These are phyloP conservation scores for Gallinago media DNA, from an alignment of 2,113 vertebrate genomes.

Conservation along the genomic window DNA sequence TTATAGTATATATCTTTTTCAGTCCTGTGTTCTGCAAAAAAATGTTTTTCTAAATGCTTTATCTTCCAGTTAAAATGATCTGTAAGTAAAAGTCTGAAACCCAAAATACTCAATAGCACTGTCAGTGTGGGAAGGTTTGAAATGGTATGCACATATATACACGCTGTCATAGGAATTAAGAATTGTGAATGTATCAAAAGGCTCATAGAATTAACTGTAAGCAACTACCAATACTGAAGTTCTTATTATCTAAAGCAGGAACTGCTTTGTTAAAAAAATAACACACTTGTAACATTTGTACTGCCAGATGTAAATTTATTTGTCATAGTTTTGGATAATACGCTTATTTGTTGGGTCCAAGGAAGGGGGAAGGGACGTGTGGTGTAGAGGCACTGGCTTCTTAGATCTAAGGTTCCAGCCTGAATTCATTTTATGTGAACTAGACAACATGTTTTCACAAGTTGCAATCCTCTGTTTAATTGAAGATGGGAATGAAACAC, in stretches of 20 bases:
- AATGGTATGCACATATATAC: not conserved
- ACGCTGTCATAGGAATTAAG: not conserved
- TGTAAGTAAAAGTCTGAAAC: not conserved
- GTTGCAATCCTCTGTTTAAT: not conserved
- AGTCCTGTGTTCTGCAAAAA: not conserved
- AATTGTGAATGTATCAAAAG: not conserved
- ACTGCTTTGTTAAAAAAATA: not conserved
- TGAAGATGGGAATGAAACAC: not conserved
- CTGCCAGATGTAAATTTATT: slow-evolving; percentile 6
- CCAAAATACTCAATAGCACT: not conserved
- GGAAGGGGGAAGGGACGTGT: not conserved
- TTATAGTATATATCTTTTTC: not conserved
- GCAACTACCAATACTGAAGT: not conserved
- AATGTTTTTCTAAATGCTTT: not conserved
- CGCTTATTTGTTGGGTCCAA: not conserved
- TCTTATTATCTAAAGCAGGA: not conserved
- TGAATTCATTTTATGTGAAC: not conserved
- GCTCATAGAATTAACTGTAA: not conserved
- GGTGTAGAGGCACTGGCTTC: not conserved
- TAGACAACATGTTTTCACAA: slow-evolving; percentile 20
- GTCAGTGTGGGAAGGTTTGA: not conserved
- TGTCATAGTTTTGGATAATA: not conserved
- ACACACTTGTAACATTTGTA: not conserved
- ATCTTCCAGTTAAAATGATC: not conserved
- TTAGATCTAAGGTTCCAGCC: not conserved